A percentile compares a stretch with the other conserved stretches of the same genome.
Evolutionary conservation across 2,113 vertebrate species (phyloP).

Genomic region (Aplodontia rufa): DNA sequence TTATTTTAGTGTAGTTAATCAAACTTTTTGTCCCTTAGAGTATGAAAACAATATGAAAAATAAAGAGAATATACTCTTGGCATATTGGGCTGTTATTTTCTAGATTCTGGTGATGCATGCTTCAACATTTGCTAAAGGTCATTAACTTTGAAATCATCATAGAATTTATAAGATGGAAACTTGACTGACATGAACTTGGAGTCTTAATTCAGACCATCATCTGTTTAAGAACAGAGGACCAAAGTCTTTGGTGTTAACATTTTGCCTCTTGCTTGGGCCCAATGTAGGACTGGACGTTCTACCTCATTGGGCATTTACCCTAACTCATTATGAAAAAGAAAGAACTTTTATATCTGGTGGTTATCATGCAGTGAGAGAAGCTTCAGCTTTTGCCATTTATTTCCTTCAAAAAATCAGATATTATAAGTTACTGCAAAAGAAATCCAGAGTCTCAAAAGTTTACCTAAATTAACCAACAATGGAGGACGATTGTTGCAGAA

Average conservation of each 20-base stretch:
- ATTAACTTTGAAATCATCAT: background rate
- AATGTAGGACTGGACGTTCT: background rate
- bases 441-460: background rate
- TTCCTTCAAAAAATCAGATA: background rate
- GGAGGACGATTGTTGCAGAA: background rate
- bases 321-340: background rate
- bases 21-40: background rate
- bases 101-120: background rate
- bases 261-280: background rate
- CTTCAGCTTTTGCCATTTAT: background rate
- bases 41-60: conserved; percentile 42
- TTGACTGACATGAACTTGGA: background rate
- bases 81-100: background rate
- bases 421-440: background rate
- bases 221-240: background rate
- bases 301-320: background rate
- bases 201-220: background rate
- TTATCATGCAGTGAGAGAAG: background rate
- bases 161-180: background rate
- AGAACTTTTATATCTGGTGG: background rate
- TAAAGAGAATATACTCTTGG: background rate
- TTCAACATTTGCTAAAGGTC: conserved; percentile 6
- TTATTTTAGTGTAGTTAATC: conserved; percentile 14
- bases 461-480: background rate
- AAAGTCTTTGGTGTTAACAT: background rate